These are phyloP conservation scores for Drosophila meridionalis DNA, from an alignment of 2,888 invertebrate genomes.

Conservation along the genomic window DNA sequence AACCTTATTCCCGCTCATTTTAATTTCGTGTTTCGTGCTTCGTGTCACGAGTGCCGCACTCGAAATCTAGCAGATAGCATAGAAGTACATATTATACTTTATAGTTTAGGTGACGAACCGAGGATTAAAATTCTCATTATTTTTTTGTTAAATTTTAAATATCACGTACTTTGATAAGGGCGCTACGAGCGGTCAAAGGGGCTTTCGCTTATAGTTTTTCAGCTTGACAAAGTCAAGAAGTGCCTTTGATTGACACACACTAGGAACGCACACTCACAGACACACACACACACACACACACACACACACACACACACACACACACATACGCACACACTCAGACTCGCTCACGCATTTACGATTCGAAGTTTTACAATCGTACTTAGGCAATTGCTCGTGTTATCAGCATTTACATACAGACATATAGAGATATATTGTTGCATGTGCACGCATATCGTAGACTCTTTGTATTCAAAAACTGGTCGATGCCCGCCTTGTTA, in stretches of 20 bases:
- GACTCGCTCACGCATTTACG: not conserved
- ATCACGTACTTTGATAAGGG: slow-evolving; percentile 57
- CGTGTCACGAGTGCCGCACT: slow-evolving; percentile 7
- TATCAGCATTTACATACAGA: slow-evolving; percentile 7
- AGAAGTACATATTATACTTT: not conserved
- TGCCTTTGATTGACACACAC: slow-evolving; percentile 47
- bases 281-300: slow-evolving; percentile 33
- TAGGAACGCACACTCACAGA: not conserved
- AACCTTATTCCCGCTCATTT: not conserved
- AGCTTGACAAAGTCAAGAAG: slow-evolving; percentile 15
- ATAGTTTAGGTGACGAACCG: slow-evolving; percentile 2
- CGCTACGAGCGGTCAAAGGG: slow-evolving; percentile 35
- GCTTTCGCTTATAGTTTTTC: slow-evolving; percentile 25
- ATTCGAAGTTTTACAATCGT: slow-evolving; percentile 6
- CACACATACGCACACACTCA: slow-evolving; percentile 6
- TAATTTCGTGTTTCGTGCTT: not conserved
- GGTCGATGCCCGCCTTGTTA: not conserved
- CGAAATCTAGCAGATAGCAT: not conserved
- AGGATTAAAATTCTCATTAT: not conserved
- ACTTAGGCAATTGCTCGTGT: not conserved
- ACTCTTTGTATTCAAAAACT: slow-evolving; percentile 12
- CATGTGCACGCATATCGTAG: not conserved
- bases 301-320: not conserved
- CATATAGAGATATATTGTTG: not conserved
- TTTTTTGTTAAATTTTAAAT: slow-evolving; percentile 15